Percentiles rank a stretch among this genome's conserved stretches.
Conservation (phyloP, 2,888 invertebrate species). For the Ligdia adustata region DNA sequence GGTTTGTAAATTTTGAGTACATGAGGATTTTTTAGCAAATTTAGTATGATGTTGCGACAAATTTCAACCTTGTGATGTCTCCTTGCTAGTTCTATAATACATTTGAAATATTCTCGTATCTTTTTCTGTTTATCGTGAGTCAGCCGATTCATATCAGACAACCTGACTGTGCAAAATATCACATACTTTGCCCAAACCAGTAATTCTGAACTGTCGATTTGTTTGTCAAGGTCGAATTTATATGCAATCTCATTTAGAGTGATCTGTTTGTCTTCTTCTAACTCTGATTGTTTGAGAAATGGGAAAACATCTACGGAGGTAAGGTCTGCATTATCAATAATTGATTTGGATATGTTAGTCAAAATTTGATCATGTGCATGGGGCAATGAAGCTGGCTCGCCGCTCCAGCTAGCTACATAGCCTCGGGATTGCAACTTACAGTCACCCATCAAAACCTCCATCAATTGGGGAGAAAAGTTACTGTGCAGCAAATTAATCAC, state of each 20-base stretch:
- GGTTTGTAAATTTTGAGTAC: conserved; percentile 68
- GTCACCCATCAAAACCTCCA: conserved; percentile 77
- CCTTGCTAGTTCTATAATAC: conserved; percentile 58
- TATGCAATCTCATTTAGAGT: conserved; percentile 47
- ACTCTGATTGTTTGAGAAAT: conserved; percentile 46
- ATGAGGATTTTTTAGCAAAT: conserved; percentile 67
- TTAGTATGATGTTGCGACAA: conserved; percentile 58
- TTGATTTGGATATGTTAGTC: conserved; percentile 65
- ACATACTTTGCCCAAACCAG: conserved; percentile 73
- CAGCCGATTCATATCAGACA: conserved; percentile 59
- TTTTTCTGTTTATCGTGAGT: conserved; percentile 52
- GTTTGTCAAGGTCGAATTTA: conserved; percentile 47
- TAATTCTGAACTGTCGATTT: conserved; percentile 63
- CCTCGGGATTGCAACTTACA: conserved; percentile 70
- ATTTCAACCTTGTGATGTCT: conserved; percentile 58
- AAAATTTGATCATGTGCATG: conserved; percentile 61
- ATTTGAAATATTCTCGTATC: conserved; percentile 57
- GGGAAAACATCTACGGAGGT: conserved; percentile 59
- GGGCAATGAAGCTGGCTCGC: conserved; percentile 54
- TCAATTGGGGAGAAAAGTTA: conserved; percentile 80
- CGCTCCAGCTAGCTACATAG: conserved; percentile 81
- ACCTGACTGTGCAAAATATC: conserved; percentile 64
- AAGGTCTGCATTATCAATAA: conserved; percentile 62
- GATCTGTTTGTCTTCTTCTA: conserved; percentile 50
- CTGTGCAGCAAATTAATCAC: conserved; percentile 84